Conservation (phyloP, 1,140 invertebrate species). For the Drosophila teissieri region DNA sequence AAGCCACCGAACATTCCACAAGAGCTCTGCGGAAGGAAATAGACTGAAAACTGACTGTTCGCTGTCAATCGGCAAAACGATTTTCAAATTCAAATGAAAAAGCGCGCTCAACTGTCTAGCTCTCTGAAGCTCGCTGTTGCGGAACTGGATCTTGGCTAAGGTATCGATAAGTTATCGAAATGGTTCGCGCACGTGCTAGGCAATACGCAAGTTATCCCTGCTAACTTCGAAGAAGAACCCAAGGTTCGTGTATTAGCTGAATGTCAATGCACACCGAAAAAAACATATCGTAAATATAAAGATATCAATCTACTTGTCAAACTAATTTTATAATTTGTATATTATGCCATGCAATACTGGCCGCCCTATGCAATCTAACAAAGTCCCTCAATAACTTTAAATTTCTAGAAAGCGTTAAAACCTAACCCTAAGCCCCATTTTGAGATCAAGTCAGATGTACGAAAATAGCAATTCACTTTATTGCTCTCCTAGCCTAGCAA, state of each 20-base stretch:
- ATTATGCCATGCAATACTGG: too few species aligned
- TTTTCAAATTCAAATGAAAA: conserved; percentile 7
- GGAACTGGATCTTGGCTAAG: not conserved
- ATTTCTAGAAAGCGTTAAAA: too few species aligned
- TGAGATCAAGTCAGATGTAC: conserved; percentile 7
- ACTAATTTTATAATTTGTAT: too few species aligned
- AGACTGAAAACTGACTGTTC: not conserved
- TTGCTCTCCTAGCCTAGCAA: conserved; percentile 30
- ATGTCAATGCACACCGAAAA: too few species aligned
- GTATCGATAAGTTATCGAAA: not conserved
- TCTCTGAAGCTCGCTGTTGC: not conserved
- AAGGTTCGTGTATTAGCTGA: too few species aligned
- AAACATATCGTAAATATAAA: too few species aligned
- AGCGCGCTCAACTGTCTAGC: not conserved
- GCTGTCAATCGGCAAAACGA: not conserved
- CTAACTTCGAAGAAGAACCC: too few species aligned
- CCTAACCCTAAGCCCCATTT: not conserved
- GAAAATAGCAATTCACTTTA: conserved; percentile 19
- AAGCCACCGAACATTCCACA: conserved; percentile 6
- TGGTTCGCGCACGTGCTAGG: not conserved
- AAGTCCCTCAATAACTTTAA: too few species aligned
- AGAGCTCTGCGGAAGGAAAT: conserved; percentile 11
- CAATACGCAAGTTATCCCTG: too few species aligned
- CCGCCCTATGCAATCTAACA: too few species aligned
- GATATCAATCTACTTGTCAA: too few species aligned